Conservation (phyloP, 1,140 invertebrate species). For the Neotoxoptera formosana region DNA sequence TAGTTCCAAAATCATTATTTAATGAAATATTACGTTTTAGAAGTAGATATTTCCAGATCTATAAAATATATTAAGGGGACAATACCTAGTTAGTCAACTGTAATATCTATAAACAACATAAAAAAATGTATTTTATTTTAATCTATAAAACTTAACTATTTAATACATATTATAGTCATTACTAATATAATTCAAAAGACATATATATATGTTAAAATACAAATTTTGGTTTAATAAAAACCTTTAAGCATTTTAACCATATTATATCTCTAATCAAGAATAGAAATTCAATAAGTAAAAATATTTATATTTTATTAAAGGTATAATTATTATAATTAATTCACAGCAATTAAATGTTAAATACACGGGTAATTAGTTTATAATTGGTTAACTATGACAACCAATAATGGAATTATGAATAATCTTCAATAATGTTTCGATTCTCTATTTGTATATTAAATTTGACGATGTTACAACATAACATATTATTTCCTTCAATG, state of each 20-base stretch:
- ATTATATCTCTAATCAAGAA: not conserved
- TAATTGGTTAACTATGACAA: not conserved
- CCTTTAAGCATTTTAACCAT: not conserved
- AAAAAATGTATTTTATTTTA: no score
- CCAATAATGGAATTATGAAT: not conserved
- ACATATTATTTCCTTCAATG: not conserved
- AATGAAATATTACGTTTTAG: not conserved
- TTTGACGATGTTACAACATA: not conserved
- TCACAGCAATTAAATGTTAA: not conserved
- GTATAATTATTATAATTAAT: not conserved
- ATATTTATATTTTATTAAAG: not conserved
- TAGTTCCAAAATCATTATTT: not conserved
- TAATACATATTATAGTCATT: not conserved
- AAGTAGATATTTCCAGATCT: not conserved
- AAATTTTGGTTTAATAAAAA: not conserved
- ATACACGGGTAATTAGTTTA: not conserved
- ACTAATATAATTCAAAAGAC: not conserved
- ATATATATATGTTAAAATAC: not conserved
- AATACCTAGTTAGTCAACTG: no score
- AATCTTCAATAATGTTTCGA: not conserved
- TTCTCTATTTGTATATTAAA: not conserved
- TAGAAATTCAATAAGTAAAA: not conserved
- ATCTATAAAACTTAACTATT: not conserved
- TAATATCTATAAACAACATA: no score
- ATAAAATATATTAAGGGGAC: not conserved